Percentiles rank a stretch among this genome's conserved stretches.
phyloP scores from a whole-genome alignment of 2,113 vertebrate species.

The Saguinus midas region DNA sequence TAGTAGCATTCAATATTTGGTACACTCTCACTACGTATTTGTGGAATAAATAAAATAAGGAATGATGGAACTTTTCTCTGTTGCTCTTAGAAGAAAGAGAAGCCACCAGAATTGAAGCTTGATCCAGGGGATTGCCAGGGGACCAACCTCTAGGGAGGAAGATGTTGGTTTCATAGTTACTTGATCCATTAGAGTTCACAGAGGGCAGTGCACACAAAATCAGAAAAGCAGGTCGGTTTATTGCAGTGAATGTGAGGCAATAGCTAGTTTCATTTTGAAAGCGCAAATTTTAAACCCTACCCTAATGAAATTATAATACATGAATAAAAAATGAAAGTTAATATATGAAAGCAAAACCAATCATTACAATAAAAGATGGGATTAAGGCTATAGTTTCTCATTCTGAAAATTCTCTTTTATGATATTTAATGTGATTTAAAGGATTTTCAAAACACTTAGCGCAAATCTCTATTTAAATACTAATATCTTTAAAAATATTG shows the following conservation, averaged over 20 bases:
- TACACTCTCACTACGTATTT: background rate
- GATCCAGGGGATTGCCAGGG: background rate
- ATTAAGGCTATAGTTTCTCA: background rate
- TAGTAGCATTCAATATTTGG: background rate
- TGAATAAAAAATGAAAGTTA: conserved; percentile 39
- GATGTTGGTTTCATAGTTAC: background rate
- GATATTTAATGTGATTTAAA: background rate
- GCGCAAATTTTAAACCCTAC: background rate
- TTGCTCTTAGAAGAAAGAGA: background rate
- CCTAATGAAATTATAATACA: background rate
- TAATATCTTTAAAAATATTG: too few species aligned
- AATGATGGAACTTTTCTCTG: background rate
- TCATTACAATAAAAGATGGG: background rate
- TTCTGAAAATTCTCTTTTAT: background rate
- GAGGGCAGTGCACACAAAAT: background rate
- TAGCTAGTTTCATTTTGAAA: conserved; percentile 22
- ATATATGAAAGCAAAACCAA: background rate
- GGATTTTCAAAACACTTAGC: conserved; percentile 2
- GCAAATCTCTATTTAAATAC: background rate
- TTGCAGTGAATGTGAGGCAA: background rate
- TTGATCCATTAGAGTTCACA: background rate
- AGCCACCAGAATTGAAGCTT: background rate
- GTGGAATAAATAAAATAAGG: background rate
- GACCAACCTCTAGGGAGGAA: background rate
- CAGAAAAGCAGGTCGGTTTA: background rate